Evolutionary conservation across 2,888 invertebrate genomes (phyloP).

Genomic region (Drosophila peninsularis): DNA sequence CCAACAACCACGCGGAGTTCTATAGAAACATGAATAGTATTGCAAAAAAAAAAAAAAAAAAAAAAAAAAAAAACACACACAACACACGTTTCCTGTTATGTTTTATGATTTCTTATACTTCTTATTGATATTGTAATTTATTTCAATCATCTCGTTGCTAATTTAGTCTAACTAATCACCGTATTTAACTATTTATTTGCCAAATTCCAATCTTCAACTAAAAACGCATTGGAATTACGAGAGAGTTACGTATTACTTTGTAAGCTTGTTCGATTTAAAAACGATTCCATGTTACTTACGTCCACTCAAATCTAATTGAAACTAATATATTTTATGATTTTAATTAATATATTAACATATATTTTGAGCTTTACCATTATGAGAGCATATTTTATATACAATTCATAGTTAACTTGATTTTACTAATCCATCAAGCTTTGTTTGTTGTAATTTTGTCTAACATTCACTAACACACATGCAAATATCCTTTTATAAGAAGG

Average conservation of each 20-base stretch:
- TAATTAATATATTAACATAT: slow-evolving; percentile 24
- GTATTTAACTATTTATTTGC: slow-evolving; percentile 72
- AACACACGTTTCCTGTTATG: slow-evolving; percentile 63
- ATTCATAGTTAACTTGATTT: slow-evolving; percentile 30
- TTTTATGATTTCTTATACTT: slow-evolving; percentile 28
- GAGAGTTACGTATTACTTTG: slow-evolving; percentile 57
- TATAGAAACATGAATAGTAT: slow-evolving; percentile 69
- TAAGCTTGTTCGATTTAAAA: slow-evolving; percentile 45
- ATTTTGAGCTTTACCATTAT: slow-evolving; percentile 25
- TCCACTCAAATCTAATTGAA: slow-evolving; percentile 59
- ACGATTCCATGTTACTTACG: slow-evolving; percentile 77
- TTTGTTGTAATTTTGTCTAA: slow-evolving; percentile 45
- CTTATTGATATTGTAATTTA: slow-evolving; percentile 61
- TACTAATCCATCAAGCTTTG: slow-evolving; percentile 11
- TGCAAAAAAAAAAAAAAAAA: slow-evolving; percentile 32
- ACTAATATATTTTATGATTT: slow-evolving; percentile 18
- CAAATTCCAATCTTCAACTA: slow-evolving; percentile 51
- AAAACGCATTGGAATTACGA: slow-evolving; percentile 27
- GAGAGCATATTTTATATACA: slow-evolving; percentile 25
- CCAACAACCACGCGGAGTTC: slow-evolving; percentile 52
- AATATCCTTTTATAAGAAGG: neutral
- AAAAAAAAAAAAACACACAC: neutral
- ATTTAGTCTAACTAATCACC: slow-evolving; percentile 63
- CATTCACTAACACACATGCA: slow-evolving; percentile 28
- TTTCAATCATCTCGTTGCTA: slow-evolving; percentile 52